phyloP scores from a whole-genome alignment of 30 jellyfish, hydroid and myxozoan genomes.

The Hydra vulgaris region DNA sequence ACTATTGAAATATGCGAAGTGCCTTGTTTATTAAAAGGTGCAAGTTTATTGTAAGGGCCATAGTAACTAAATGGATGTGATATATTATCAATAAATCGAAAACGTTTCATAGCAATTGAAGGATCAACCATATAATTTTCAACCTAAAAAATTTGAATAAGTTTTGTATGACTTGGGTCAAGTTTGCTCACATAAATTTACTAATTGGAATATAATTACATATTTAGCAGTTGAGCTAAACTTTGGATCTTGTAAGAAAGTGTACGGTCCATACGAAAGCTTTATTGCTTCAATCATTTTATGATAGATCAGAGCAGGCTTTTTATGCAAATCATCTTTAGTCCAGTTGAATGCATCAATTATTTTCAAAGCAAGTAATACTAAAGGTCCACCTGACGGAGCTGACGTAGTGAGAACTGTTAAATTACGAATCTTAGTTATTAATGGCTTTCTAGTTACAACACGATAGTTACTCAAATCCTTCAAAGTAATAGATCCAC shows the following conservation, averaged over 20 bases:
- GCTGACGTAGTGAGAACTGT: constrained; percentile 68
- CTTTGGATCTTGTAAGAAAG: constrained; percentile 74
- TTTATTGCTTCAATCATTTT: constrained; percentile 74
- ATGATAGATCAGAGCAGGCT: constrained; percentile 60
- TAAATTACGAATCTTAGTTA: constrained; percentile 38
- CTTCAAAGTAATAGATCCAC: constrained; percentile 60
- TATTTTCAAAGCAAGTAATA: constrained; percentile 60
- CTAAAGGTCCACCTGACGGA: constrained; percentile 81
- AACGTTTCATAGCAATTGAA: too few relatives aligned
- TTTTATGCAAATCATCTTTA: constrained; percentile 37
- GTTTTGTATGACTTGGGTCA: too few relatives aligned
- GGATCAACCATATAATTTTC: too few relatives aligned
- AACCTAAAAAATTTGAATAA: too few relatives aligned
- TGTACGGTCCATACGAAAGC: constrained; percentile 71
- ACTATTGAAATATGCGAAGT: too few relatives aligned
- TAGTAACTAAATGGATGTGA: too few relatives aligned
- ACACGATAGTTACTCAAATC: constrained; percentile 74
- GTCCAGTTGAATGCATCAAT: constrained; percentile 80
- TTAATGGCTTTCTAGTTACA: constrained; percentile 50
- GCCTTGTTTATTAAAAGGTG: too few relatives aligned
- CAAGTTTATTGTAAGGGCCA: too few relatives aligned
- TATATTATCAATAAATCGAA: too few relatives aligned
- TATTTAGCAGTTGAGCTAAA: constrained; percentile 55
- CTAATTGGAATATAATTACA: too few relatives aligned
- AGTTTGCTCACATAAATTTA: too few relatives aligned